Evolutionary conservation across 1,140 invertebrate species (phyloP).

Genomic region (Heliconius melpomene): DNA sequence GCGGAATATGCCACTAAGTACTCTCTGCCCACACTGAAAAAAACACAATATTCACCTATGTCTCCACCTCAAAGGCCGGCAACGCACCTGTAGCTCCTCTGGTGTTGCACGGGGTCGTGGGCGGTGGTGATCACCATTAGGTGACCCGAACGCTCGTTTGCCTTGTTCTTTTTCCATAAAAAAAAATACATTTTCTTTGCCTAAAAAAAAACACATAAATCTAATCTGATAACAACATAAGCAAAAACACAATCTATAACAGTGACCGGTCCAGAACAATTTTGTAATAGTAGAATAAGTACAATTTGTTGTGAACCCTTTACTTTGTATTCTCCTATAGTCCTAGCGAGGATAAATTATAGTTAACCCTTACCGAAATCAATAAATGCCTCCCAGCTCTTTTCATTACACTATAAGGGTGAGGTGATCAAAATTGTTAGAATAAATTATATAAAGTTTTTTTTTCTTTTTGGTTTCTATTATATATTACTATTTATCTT

Average conservation of each 20-base stretch:
- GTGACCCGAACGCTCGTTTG: too few relatives aligned
- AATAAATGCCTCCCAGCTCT: constrained; percentile 38
- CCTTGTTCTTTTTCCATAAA: too few relatives aligned
- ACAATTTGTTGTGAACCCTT: constrained; percentile 2
- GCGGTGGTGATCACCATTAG: too few relatives aligned
- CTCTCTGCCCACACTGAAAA: not conserved
- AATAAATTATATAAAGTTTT: not conserved
- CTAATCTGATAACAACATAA: not conserved
- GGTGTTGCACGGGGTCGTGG: too few relatives aligned
- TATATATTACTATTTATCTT: too few relatives aligned
- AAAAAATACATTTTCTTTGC: not conserved
- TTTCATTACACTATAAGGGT: constrained; percentile 28
- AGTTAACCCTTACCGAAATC: constrained; percentile 38
- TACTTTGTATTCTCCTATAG: constrained; percentile 34
- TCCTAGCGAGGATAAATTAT: constrained; percentile 41
- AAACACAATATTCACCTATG: too few relatives aligned
- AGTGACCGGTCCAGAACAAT: not conserved
- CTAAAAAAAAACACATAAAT: not conserved
- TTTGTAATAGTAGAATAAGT: constrained; percentile 10
- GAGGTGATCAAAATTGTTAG: not conserved
- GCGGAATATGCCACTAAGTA: too few relatives aligned
- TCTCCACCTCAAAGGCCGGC: too few relatives aligned
- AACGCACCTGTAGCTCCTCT: too few relatives aligned
- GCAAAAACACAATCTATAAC: not conserved
- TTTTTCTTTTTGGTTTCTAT: too few relatives aligned